Conservation (phyloP, 23 tunicate genomes). For the Aplidium turbinatum region DNA sequence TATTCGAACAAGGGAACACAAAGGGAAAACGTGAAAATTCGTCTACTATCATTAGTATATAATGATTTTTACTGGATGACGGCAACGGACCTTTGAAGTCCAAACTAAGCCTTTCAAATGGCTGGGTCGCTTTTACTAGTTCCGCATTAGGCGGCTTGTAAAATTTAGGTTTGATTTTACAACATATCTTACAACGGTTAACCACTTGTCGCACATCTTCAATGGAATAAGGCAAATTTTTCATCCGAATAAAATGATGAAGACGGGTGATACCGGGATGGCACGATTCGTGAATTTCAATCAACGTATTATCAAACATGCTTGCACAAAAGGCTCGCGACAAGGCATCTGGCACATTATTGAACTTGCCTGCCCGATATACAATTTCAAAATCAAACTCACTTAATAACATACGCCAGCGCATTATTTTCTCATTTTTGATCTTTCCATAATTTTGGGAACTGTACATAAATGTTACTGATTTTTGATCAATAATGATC, state of each 20-base stretch:
- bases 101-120: background rate
- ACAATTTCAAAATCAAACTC: constrained; percentile 20
- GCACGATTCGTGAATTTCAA: constrained; percentile 19
- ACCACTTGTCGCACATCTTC: constrained; percentile 25
- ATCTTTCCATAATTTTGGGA: constrained; percentile 18
- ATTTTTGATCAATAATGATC: constrained; percentile 31
- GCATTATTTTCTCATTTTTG: constrained; percentile 32
- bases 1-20: constrained; percentile 7
- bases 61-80: constrained; percentile 13
- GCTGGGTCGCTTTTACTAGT: constrained; percentile 29
- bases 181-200: constrained; percentile 5
- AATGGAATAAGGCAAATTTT: constrained; percentile 24
- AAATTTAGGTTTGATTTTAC: constrained; percentile 23
- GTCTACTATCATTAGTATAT: constrained; percentile 8
- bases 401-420: constrained; percentile 33
- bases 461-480: constrained; percentile 24
- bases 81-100: constrained; percentile 29
- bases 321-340: constrained; percentile 34
- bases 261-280: constrained; percentile 30
- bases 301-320: constrained; percentile 14
- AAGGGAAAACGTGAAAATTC: constrained; percentile 27
- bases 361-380: constrained; percentile 15
- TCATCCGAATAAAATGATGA: constrained; percentile 1
- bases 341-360: constrained; percentile 9
- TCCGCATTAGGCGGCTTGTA: constrained; percentile 17